Base-by-base conservation (phyloP, 1,140 invertebrate genomes). In the Drosophila obscura region DNA sequence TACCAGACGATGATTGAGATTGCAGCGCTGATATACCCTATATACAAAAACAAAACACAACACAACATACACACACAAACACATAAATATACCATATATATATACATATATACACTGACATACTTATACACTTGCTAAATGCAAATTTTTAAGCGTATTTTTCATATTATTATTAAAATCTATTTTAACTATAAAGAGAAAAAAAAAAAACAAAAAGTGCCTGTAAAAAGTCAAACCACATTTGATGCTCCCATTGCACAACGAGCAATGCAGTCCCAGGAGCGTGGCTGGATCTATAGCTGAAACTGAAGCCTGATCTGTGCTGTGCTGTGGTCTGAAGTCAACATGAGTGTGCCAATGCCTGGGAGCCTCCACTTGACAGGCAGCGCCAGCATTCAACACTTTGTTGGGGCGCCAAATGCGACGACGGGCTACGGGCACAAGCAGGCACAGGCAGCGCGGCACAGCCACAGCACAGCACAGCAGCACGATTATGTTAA, bases 401-500 rank as follows among this genome's bases (percentile, higher is more conserved):
- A 85, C 82, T 85, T 87, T 82, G 81, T 74, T 87, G 61, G 63
- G 65, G 61, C 64, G 68, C 61, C 55, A 77, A 66, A 71, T 49
- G 59, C 35, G 53, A 60, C 76, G 45, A 26, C 26, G 44, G 44
- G 24, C 53, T 13, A 45, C n/a, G 59, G 68, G 62, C 68, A 58
- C 31, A 39, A 49, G 26, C 5, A 39, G 53, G 26, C n/a, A 8
- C 13, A 44, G n/a, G 9, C 13, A 64, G 41, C 41, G 26, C 53
- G 45, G 11, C 31, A 66, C 35, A 35, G 60, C 64, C 28, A 41
- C 45, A 52, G 64, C 64, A 45, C 65, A 48, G 19, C 43, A 59
- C 52, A 61, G 56, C 69, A 73, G 82, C 83, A 87, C 83, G 83
- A 87, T 87, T 87, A 87, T 87, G 83, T 88, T 87, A 87, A 87